Conservation (phyloP, 2,113 vertebrate genomes). For the Chroicocephalus ridibundus region DNA sequence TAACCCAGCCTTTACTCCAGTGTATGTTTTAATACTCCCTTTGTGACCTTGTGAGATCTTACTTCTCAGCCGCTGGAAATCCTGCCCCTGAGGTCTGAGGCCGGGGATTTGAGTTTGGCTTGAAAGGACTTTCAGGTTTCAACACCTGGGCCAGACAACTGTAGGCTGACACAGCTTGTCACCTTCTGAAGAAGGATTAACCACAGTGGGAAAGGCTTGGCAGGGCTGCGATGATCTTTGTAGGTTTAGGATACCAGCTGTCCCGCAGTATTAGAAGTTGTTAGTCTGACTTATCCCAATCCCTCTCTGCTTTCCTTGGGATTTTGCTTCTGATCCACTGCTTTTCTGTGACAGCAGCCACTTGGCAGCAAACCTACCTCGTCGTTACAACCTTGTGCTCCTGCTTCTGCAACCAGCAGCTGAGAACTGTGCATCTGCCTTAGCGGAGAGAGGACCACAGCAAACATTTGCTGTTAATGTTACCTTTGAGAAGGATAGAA, state of each 20-base stretch:
- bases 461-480: not conserved
- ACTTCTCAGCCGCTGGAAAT: conserved; percentile 6
- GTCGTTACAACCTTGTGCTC: not conserved
- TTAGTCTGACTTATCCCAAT: not conserved
- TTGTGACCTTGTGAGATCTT: not conserved
- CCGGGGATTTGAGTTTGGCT: not conserved
- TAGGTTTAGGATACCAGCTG: not conserved
- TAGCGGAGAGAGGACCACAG: not conserved
- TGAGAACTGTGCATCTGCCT: not conserved
- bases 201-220: not conserved
- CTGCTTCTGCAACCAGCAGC: not conserved
- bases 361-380: not conserved
- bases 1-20: not conserved
- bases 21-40: not conserved
- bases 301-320: not conserved
- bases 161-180: not conserved
- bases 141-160: not conserved
- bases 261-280: not conserved
- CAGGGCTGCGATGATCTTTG: not conserved
- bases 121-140: not conserved
- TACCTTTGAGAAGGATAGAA: not conserved
- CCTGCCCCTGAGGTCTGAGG: not conserved
- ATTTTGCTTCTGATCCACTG: conserved; percentile 27
- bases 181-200: not conserved
- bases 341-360: not conserved